Evolutionary conservation across 2,113 vertebrate species (phyloP), one percentile per base, ranked within the genome.

Genomic region (Erythrocercus mccallii): DNA sequence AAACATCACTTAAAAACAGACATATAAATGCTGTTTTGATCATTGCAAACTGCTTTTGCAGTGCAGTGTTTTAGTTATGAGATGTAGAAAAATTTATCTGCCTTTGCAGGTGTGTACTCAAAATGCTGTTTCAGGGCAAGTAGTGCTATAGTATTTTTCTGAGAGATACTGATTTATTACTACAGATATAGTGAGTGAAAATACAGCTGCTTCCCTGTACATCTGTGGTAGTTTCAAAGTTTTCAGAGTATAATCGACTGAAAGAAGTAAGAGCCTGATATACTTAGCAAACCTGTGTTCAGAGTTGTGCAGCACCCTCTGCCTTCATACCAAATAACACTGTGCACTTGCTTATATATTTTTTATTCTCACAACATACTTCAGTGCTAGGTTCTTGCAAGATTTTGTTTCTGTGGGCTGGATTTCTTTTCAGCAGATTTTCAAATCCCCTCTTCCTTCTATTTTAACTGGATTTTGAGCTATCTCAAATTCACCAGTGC

Each of bases 401-500:
- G 22, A 38, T 95, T 97, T 97, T 97, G 81, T 97, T 98, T 97
- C 93, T 95, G 81, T 95, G 90, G 92, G 95, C 89, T 96, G 95
- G 88, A 96, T 97, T 97, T 97, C 58, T 94, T 97, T 97, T 97
- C 92, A 92, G 64, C 87, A 93, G 96, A 97, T 98, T 98, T 95
- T 95, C 90, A 91, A 95, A 94, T 97, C 96, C 86, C 61, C 81
- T 98, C 97, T 97, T 97, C 95, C 90, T 97, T 97, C 96, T 95
- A 51, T 90, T 97, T 77, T 97, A 98, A 96, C 95, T 97, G 91
- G 69, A 86, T 98, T 98, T 97, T 96, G 90, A 96, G 97, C 96
- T 97, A 92, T 98, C 94, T 97, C 82, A 97, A 97, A 97, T 98
- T 97, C 96, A 97, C 94, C 91, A 93, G 91, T 97, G 97, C 83